Conservation (phyloP, 2,113 vertebrate genomes). For the Pelecanus crispus region DNA sequence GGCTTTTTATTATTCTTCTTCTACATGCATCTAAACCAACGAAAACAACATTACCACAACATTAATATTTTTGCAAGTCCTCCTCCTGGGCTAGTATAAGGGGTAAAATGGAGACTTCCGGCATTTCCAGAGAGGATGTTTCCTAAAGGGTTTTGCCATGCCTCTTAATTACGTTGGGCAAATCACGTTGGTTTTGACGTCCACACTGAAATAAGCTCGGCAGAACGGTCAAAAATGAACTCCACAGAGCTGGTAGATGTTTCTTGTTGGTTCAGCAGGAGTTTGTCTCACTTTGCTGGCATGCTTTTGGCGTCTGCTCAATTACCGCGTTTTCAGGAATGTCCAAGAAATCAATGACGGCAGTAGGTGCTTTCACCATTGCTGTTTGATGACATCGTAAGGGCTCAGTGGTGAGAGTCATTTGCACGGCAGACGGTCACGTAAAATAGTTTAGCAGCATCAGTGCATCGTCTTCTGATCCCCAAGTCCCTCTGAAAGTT, state of each 20-base stretch:
- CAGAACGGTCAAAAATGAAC: not conserved
- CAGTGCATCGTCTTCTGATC: not conserved
- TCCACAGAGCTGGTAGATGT: not conserved
- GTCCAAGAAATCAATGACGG: not conserved
- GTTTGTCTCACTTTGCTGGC: not conserved
- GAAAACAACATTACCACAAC: not conserved
- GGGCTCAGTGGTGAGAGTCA: not conserved
- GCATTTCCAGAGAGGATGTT: not conserved
- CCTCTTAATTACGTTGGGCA: not conserved
- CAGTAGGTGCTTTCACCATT: not conserved
- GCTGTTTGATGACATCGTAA: not conserved
- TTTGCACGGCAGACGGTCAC: not conserved
- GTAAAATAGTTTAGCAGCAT: not conserved
- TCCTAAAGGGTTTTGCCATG: not conserved
- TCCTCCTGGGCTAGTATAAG: not conserved
- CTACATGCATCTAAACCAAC: not conserved
- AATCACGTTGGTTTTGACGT: not conserved
- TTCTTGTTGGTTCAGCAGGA: not conserved
- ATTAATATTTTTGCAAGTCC: not conserved
- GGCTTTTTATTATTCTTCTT: not conserved
- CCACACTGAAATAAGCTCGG: accelerated
- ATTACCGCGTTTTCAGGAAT: not conserved
- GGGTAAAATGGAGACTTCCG: not conserved
- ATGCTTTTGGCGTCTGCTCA: not conserved
- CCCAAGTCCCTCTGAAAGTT: not conserved